phyloP scores from a whole-genome alignment of 2,113 vertebrate genomes.

The Tenrec ecaudatus region DNA sequence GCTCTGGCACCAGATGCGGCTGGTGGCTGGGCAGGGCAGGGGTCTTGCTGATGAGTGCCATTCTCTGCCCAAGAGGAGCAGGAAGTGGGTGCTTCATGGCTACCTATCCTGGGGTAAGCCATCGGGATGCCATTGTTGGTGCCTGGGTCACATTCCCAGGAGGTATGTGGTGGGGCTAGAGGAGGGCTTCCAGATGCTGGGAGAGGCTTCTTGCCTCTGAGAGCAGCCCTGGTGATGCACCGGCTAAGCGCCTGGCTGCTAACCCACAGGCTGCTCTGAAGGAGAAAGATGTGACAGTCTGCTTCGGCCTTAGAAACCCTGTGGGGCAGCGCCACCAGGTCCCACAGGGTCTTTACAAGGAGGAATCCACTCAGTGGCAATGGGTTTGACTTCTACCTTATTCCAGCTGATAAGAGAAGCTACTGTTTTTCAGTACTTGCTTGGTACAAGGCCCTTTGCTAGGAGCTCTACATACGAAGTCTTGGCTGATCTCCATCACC shows the following conservation, averaged over 20 bases:
- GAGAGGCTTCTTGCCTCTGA: neutral
- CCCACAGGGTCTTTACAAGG: neutral
- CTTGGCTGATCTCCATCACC: neutral
- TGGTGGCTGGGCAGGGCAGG: conserved; percentile 55
- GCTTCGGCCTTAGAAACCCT: neutral
- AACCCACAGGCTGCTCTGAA: neutral
- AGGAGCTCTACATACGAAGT: neutral
- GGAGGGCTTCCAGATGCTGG: conserved; percentile 40
- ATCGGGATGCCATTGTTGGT: conserved; percentile 38
- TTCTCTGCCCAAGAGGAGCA: conserved; percentile 61
- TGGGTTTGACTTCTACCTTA: neutral
- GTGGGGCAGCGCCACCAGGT: neutral
- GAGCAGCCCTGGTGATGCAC: neutral
- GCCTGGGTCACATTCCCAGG: conserved; percentile 33
- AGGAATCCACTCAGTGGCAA: neutral
- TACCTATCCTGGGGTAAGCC: neutral
- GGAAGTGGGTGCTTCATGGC: neutral
- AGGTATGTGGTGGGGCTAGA: neutral
- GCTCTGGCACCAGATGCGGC: conserved; percentile 72
- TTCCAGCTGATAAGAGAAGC: neutral
- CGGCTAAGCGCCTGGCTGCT: neutral
- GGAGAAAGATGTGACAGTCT: neutral
- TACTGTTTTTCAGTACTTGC: neutral
- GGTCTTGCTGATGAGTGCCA: conserved; percentile 45
- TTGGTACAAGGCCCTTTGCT: neutral